Base-by-base conservation (phyloP, 1,140 invertebrate genomes). In the Orius insidiosus region DNA sequence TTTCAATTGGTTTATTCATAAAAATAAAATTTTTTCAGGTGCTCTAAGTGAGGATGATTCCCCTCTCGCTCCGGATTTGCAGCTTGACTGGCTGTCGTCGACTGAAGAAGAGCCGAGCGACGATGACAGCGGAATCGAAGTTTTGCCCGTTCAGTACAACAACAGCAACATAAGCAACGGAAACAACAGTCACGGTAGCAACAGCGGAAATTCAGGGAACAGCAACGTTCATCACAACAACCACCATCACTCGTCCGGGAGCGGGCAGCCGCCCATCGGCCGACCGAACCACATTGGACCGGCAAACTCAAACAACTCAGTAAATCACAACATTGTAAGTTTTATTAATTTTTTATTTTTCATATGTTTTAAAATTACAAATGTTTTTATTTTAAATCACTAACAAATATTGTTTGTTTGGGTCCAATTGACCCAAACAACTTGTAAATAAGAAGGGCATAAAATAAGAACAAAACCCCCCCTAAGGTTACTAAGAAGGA, bases 41-140 rank as follows among this genome's bases (percentile, higher is more conserved):
- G 33, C 31, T 10, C 33, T 46, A 14, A 43, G 41, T 34, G 45
- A 45, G 43, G 53, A 49, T 34, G 49, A 51, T 32, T 50, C 46
- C 9, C 49, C 51, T 13, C 69, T 72, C 14, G 78, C 80, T n/a
- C 79, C 80, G 2, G 80, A 85, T 63, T 61, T 85, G 31, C 81
- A 84, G 60, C 61, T 85, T 38, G 78, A 85, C 57, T 85, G 80
- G 76, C 68, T 75, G 0, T 78, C 75, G 0, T 54, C 54, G 9
- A 52, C 40, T 14, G 50, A 49, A 43, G 48, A 50, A 31, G 52
- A 52, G 48, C 53, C 57, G 59, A 63, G 55, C 42, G 61, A 62
- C 48, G 56, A 59, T 48, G 63, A 66, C 47, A 66, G 64, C 55
- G 67, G 65, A 48, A 67, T 71, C 30, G 78, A 80, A 57, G 71